phyloP scores from a whole-genome alignment of 2,888 invertebrate species.

The Diadromus collaris region DNA sequence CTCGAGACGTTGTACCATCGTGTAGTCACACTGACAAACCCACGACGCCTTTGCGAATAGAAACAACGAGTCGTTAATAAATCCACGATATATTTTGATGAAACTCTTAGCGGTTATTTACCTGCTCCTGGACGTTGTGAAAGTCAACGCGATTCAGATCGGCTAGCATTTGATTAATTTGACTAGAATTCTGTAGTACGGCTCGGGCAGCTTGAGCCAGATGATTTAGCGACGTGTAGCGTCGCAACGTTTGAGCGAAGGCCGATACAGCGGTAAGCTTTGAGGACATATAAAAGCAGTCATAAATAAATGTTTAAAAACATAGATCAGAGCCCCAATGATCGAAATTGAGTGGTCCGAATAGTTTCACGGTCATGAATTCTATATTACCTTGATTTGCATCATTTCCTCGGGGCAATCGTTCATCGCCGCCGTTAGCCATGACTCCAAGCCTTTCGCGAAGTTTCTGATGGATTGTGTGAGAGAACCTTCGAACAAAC shows the following conservation, averaged over 20 bases:
- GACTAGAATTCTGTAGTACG: slow-evolving; percentile 96
- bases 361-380: neutral
- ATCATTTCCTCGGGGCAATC: slow-evolving; percentile 92
- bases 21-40: slow-evolving; percentile 98
- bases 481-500: slow-evolving; percentile 83
- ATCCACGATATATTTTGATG: neutral
- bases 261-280: slow-evolving; percentile 90
- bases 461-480: slow-evolving; percentile 97
- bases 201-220: slow-evolving; percentile 97
- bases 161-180: slow-evolving; percentile 97
- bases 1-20: slow-evolving; percentile 92
- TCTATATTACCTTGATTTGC: slow-evolving; percentile 86
- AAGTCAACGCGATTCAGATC: slow-evolving; percentile 99
- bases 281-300: slow-evolving; percentile 55
- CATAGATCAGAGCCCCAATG: neutral
- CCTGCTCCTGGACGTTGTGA: slow-evolving; percentile 94
- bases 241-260: slow-evolving; percentile 95
- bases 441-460: slow-evolving; percentile 95
- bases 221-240: slow-evolving; percentile 98
- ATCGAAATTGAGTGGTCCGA: neutral
- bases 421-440: slow-evolving; percentile 90
- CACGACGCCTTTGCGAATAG: slow-evolving; percentile 89
- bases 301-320: neutral
- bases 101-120: slow-evolving; percentile 74
- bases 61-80: slow-evolving; percentile 7